phyloP scores from a whole-genome alignment of 2,888 invertebrate species.

The Meandrusa payeni region DNA sequence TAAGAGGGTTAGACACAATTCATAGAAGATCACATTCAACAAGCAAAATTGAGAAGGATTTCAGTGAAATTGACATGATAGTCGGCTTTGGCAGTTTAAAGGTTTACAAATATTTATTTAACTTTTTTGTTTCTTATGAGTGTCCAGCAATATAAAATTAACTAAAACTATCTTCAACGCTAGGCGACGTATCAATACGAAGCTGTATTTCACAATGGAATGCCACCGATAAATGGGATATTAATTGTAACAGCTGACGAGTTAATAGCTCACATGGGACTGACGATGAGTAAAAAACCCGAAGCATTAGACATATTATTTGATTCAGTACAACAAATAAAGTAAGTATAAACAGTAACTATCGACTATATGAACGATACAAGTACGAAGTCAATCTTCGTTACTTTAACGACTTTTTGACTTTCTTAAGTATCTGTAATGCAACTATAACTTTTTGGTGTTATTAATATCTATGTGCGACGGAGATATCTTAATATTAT shows the following conservation, averaged over 20 bases:
- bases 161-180: slow-evolving; percentile 2
- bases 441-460: no score
- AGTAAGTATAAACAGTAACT: slow-evolving; percentile 45
- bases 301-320: slow-evolving; percentile 45
- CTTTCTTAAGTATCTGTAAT: no score
- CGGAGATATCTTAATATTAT: no score
- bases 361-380: no score
- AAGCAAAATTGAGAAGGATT: slow-evolving; percentile 28
- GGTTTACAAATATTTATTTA: slow-evolving; percentile 34
- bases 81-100: slow-evolving; percentile 58
- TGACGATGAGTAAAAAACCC: slow-evolving; percentile 39
- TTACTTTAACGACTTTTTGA: no score
- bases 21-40: slow-evolving; percentile 54
- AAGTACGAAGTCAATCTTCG: no score
- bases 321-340: slow-evolving; percentile 44
- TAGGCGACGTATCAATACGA: slow-evolving; percentile 46
- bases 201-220: slow-evolving; percentile 34
- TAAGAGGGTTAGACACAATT: slow-evolving; percentile 55
- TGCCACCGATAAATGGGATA: slow-evolving; percentile 41
- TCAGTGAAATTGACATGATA: slow-evolving; percentile 44
- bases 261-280: slow-evolving; percentile 42
- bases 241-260: slow-evolving; percentile 50
- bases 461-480: no score
- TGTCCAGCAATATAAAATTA: not conserved
- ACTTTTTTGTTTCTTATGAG: not conserved